Conservation (phyloP, 2,888 invertebrate genomes). For the Halictus quadricinctus region DNA sequence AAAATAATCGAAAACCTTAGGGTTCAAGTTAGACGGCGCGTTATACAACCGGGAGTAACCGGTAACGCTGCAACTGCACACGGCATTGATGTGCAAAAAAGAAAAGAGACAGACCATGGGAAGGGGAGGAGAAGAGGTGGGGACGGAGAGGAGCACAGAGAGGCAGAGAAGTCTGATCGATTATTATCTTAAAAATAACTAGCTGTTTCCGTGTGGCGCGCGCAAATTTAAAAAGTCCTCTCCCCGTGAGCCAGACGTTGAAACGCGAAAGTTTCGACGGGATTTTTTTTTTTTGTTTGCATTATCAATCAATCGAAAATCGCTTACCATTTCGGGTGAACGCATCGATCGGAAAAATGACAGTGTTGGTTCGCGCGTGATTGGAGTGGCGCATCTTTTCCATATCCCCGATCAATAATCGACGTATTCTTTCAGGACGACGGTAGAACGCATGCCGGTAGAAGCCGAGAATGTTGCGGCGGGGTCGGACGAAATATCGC, state of each 20-base stretch:
- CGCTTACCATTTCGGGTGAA: slow-evolving; percentile 36
- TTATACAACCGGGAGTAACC: neutral
- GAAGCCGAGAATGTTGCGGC: slow-evolving; percentile 88
- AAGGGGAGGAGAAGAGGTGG: too few relatives aligned
- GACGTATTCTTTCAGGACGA: slow-evolving; percentile 85
- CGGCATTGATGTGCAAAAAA: neutral
- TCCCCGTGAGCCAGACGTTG: neutral
- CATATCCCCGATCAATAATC: slow-evolving; percentile 60
- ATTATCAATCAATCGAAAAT: slow-evolving; percentile 3
- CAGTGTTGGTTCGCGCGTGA: slow-evolving; percentile 40
- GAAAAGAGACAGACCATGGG: neutral
- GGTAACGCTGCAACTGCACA: neutral
- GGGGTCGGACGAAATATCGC: slow-evolving; percentile 97
- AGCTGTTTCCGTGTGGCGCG: neutral
- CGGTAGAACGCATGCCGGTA: slow-evolving; percentile 90
- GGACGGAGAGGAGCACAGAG: neutral
- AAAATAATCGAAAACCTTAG: slow-evolving; percentile 19
- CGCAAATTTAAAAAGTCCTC: neutral
- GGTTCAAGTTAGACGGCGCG: neutral
- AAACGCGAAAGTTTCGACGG: neutral
- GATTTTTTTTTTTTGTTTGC: neutral
- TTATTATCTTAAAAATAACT: slow-evolving; percentile 8
- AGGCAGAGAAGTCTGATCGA: neutral
- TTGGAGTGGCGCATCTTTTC: slow-evolving; percentile 54
- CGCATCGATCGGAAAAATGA: slow-evolving; percentile 46